Conservation (phyloP, 2,888 invertebrate species). For the Euphydryas editha region DNA sequence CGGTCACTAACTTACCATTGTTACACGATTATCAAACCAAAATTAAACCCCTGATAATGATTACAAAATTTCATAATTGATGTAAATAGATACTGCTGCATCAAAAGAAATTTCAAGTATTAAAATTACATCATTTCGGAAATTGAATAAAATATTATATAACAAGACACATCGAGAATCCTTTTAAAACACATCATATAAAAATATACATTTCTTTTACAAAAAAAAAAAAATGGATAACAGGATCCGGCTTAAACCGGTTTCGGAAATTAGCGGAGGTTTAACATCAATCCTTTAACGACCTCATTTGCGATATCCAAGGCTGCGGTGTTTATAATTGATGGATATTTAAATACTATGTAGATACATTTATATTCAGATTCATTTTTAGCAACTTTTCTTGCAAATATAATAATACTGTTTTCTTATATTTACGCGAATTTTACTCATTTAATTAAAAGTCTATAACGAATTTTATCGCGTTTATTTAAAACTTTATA, state of each 20-base stretch:
- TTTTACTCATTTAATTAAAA: too few species aligned
- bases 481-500: too few species aligned
- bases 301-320: conserved; percentile 39
- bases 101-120: background rate
- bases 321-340: conserved; percentile 29
- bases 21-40: too few species aligned
- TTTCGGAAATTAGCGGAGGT: conserved; percentile 41
- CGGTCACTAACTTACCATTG: too few species aligned
- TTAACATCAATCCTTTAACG: conserved; percentile 44
- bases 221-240: conserved; percentile 4
- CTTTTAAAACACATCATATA: conserved; percentile 12
- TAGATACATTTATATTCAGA: background rate
- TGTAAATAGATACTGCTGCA: too few species aligned
- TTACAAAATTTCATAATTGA: too few species aligned
- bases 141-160: background rate
- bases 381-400: background rate
- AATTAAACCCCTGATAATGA: too few species aligned
- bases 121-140: too few species aligned
- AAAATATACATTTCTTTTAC: conserved; percentile 15
- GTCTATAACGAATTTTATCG: too few species aligned
- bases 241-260: conserved; percentile 15
- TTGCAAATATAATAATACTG: too few species aligned
- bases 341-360: conserved; percentile 15
- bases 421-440: too few species aligned
- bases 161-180: background rate